Conservation (phyloP, 2,888 invertebrate genomes). For the Phaonia tiefii region DNA sequence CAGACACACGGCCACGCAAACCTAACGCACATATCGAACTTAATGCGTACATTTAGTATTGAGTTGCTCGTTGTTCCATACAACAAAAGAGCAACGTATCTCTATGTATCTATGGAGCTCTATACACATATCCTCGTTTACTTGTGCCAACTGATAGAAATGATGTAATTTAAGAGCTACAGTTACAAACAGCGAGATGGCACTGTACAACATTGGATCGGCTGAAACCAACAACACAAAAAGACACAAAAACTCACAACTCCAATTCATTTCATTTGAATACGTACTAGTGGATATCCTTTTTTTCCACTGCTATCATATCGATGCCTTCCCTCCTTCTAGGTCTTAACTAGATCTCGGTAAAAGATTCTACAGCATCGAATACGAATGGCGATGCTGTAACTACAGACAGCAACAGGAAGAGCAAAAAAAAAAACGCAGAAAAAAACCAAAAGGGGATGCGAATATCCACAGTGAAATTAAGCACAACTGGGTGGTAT, state of each 20-base stretch:
- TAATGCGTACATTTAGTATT: conserved; percentile 60
- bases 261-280: conserved; percentile 59
- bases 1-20: too few species aligned
- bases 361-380: conserved; percentile 13
- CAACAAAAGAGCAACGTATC: conserved; percentile 12
- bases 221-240: conserved; percentile 24
- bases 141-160: conserved; percentile 54
- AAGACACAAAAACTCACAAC: conserved; percentile 26
- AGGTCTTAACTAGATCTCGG: conserved; percentile 7
- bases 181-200: conserved; percentile 51
- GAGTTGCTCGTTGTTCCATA: conserved; percentile 18
- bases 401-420: neutral
- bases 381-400: too few species aligned
- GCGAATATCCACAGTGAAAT: conserved; percentile 47
- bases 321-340: conserved; percentile 20
- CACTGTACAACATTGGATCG: conserved; percentile 1
- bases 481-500: conserved; percentile 74
- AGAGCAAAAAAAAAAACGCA: too few species aligned
- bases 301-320: conserved; percentile 18
- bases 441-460: too few species aligned
- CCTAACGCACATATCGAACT: conserved; percentile 50
- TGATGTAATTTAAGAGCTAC: conserved; percentile 71
- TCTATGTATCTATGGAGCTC: neutral
- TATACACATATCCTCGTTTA: too few species aligned
- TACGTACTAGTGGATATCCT: conserved; percentile 29